Conservation (phyloP, 53 echinoderm and acorn worm species). For the Stichopus horrens region DNA sequence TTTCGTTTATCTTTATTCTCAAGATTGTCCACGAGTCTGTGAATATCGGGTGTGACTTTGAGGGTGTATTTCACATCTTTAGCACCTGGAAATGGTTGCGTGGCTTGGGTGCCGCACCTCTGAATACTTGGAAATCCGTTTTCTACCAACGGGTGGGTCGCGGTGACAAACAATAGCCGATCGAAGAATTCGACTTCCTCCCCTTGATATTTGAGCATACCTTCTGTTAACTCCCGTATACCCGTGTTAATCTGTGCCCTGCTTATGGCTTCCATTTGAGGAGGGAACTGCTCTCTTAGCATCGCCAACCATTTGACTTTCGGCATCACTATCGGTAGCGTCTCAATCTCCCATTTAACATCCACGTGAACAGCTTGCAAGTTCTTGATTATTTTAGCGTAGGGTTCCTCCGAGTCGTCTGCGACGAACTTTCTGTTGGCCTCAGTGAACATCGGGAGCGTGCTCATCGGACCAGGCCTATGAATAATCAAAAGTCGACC, state of each 20-base stretch:
- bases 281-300: constrained; percentile 89
- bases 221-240: constrained; percentile 92
- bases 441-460: constrained; percentile 84
- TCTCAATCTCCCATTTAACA: constrained; percentile 96
- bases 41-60: constrained; percentile 83
- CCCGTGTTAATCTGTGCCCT: constrained; percentile 74
- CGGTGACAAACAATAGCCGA: constrained; percentile 82
- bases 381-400: constrained; percentile 79
- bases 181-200: constrained; percentile 95
- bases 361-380: constrained; percentile 81
- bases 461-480: constrained; percentile 93
- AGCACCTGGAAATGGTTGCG: constrained; percentile 80
- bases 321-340: constrained; percentile 86
- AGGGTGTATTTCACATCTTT: constrained; percentile 82
- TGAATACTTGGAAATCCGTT: constrained; percentile 92
- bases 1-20: too few relatives aligned
- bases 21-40: constrained; percentile 62
- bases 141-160: constrained; percentile 74
- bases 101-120: constrained; percentile 73
- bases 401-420: constrained; percentile 88
- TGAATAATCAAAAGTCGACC: constrained; percentile 85
- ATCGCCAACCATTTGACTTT: constrained; percentile 97
- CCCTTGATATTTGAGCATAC: constrained; percentile 97
- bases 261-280: constrained; percentile 95
- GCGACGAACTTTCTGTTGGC: constrained; percentile 73